Evolutionary conservation across 2,888 invertebrate species (phyloP).

Genomic region (Lasioglossum marginatum): DNA sequence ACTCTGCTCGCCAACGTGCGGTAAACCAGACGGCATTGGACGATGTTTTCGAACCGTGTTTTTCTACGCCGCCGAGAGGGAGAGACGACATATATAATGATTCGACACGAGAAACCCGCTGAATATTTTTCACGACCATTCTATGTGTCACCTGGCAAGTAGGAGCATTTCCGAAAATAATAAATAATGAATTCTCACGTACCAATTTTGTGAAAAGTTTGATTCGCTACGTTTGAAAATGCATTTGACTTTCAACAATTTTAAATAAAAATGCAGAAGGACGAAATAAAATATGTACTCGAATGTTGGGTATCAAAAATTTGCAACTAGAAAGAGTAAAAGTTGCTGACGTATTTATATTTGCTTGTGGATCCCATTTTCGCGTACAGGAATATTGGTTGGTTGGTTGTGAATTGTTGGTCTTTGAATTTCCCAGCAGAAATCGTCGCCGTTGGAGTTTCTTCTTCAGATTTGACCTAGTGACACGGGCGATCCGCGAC

Average conservation of each 20-base stretch:
- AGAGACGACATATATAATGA: conserved; percentile 5
- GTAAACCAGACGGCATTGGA: neutral
- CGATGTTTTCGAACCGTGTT: conserved; percentile 11
- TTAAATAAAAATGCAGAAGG: neutral
- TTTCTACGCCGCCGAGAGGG: conserved; percentile 2
- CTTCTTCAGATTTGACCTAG: conserved; percentile 37
- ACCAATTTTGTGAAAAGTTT: neutral
- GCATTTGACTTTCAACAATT: neutral
- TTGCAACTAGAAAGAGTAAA: neutral
- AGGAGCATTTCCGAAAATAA: neutral
- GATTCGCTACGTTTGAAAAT: neutral
- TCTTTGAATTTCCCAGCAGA: neutral
- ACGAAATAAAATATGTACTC: neutral
- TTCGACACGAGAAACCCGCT: neutral
- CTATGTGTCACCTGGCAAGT: neutral
- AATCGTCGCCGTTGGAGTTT: neutral
- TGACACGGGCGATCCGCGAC: conserved; percentile 22
- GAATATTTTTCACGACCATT: neutral
- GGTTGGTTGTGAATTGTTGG: neutral
- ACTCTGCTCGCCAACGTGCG: conserved; percentile 13
- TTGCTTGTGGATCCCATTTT: neutral
- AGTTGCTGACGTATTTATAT: neutral
- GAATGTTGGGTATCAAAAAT: neutral
- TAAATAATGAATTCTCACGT: neutral
- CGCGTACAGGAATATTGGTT: neutral